Conservation (phyloP, 64 coral and sea anemone genomes). For the Stichodactyla mertensii region DNA sequence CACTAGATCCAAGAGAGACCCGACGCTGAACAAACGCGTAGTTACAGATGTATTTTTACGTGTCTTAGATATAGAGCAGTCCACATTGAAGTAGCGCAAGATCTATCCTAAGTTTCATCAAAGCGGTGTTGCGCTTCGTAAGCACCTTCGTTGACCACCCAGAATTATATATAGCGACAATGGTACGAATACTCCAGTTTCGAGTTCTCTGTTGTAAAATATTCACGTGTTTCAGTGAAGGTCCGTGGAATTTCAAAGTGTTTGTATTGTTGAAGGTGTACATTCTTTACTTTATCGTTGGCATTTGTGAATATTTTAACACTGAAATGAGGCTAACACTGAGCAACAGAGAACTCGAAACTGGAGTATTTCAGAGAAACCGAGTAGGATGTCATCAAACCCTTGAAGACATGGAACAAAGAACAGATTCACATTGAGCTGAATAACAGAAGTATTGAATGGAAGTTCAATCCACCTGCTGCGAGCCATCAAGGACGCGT, state of each 20-base stretch:
- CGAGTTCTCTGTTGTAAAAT: too few relatives aligned
- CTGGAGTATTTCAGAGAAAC: constrained; percentile 23
- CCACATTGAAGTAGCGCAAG: constrained; percentile 27
- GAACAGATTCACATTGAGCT: constrained; percentile 2
- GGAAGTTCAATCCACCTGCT: constrained; percentile 45
- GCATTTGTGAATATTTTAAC: too few relatives aligned
- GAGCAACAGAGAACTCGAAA: too few relatives aligned
- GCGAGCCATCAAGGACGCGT: constrained; percentile 35
- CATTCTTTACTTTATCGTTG: too few relatives aligned
- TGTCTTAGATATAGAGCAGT: constrained; percentile 36
- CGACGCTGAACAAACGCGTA: constrained; percentile 10
- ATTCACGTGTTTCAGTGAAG: too few relatives aligned
- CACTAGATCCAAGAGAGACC: constrained; percentile 29
- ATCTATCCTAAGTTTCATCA: constrained; percentile 31
- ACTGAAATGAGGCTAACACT: too few relatives aligned
- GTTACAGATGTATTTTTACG: constrained; percentile 39
- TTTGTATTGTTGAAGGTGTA: too few relatives aligned
- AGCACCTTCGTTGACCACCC: not conserved
- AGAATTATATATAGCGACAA: constrained; percentile 47
- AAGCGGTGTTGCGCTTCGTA: constrained; percentile 29
- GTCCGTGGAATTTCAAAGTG: too few relatives aligned
- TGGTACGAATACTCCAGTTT: too few relatives aligned
- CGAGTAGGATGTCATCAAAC: constrained; percentile 13
- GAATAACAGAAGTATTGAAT: not conserved
- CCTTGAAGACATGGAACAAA: constrained; percentile 4